Conservation (phyloP, 2,113 vertebrate species). For the Pygoscelis antarcticus region DNA sequence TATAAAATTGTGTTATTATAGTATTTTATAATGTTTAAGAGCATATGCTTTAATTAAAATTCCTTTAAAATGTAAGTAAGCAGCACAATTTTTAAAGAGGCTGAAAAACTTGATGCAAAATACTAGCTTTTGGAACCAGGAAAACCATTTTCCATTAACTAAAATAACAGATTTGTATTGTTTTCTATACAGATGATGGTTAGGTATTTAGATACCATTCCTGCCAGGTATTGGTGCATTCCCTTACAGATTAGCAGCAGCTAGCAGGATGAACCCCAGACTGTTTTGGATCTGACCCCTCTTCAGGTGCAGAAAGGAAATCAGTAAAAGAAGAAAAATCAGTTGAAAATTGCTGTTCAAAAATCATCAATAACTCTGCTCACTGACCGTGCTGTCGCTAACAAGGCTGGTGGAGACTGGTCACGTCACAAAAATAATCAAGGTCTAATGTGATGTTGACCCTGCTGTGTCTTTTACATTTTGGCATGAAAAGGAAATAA, state of each 20-base stretch:
- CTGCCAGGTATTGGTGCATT: not conserved
- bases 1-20: not conserved
- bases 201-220: not conserved
- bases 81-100: not conserved
- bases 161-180: not conserved
- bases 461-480: not conserved
- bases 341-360: not conserved
- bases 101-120: not conserved
- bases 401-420: not conserved
- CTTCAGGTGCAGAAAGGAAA: not conserved
- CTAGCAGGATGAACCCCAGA: not conserved
- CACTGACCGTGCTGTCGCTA: not conserved
- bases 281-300: not conserved
- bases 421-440: not conserved
- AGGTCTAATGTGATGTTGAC: not conserved
- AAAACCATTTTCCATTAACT: not conserved
- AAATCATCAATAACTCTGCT: not conserved
- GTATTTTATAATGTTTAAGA: not conserved
- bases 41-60: not conserved
- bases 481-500: conserved; percentile 13
- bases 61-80: not conserved
- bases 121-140: not conserved
- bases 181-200: not conserved
- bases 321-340: not conserved
- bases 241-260: not conserved